A percentile compares a stretch with the other conserved stretches of the same genome.
These are phyloP conservation scores for Nymphalis urticae DNA, from an alignment of 2,888 invertebrate species.

Conservation along the genomic window DNA sequence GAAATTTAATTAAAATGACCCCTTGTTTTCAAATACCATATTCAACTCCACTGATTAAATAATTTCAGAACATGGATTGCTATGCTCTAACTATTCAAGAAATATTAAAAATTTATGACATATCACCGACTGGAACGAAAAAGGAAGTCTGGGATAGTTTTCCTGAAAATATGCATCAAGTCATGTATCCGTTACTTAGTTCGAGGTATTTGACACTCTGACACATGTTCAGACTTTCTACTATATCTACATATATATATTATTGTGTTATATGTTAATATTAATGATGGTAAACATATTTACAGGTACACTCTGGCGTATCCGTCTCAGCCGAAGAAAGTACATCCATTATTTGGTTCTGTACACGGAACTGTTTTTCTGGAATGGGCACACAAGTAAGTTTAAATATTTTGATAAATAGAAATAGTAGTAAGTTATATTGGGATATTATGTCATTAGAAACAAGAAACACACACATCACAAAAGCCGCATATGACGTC, in stretches of 20 bases:
- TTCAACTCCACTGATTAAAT: background rate
- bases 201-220: conserved; percentile 78
- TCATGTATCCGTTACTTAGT: conserved; percentile 88
- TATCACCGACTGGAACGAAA: conserved; percentile 84
- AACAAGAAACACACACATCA: too few relatives aligned
- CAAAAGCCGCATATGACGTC: too few relatives aligned
- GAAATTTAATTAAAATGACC: too few relatives aligned
- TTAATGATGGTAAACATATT: background rate
- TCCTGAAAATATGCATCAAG: conserved; percentile 86
- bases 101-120: conserved; percentile 86
- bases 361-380: conserved; percentile 85
- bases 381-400: conserved; percentile 87
- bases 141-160: conserved; percentile 86
- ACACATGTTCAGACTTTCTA: background rate
- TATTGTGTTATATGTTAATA: too few relatives aligned
- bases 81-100: conserved; percentile 91
- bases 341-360: conserved; percentile 85
- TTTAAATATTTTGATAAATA: background rate
- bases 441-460: too few relatives aligned
- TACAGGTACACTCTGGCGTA: conserved; percentile 72
- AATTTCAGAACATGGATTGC: conserved; percentile 85
- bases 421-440: too few relatives aligned
- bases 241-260: background rate
- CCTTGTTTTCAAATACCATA: too few relatives aligned
- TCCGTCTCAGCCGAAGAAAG: conserved; percentile 70